Evolutionary conservation across 1,140 invertebrate genomes (phyloP).

Genomic region (Conus ventricosus): DNA sequence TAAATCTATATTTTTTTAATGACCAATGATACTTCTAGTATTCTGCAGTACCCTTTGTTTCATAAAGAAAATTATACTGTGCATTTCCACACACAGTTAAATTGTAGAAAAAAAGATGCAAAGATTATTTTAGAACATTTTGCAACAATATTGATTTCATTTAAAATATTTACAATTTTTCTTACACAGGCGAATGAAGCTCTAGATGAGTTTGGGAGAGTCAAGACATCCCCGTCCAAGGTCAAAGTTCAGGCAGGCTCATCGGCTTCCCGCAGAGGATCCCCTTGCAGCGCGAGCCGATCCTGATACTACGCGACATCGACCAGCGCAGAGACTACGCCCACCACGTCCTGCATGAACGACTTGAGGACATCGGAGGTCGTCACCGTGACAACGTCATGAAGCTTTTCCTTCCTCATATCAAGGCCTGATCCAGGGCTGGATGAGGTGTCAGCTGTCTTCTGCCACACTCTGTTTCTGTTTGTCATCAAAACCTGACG

Average conservation of each 20-base stretch:
- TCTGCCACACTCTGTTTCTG: background rate
- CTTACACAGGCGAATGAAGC: conserved; percentile 56
- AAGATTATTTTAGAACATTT: no score
- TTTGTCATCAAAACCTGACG: no score
- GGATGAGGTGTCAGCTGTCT: background rate
- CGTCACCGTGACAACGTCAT: conserved; percentile 58
- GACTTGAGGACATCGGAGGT: conserved; percentile 55
- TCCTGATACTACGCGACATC: conserved; percentile 51
- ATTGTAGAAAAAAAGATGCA: no score
- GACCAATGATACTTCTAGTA: no score
- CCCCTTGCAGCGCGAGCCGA: conserved; percentile 42
- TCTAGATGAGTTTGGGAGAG: conserved; percentile 50
- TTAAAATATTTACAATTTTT: no score
- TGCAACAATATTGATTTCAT: no score
- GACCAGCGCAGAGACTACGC: conserved; percentile 65
- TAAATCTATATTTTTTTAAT: no score
- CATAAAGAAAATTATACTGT: no score
- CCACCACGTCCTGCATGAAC: conserved; percentile 60
- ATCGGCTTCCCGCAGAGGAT: conserved; percentile 45
- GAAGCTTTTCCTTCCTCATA: conserved; percentile 65
- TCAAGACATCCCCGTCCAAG: conserved; percentile 46
- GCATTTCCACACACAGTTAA: no score
- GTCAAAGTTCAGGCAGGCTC: conserved; percentile 61
- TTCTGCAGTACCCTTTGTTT: no score
- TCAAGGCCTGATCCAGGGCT: conserved; percentile 40